A percentile compares a stretch with the other conserved stretches of the same genome.
Conservation (phyloP, 1,140 invertebrate genomes). For the Dendrolimus punctatus region DNA sequence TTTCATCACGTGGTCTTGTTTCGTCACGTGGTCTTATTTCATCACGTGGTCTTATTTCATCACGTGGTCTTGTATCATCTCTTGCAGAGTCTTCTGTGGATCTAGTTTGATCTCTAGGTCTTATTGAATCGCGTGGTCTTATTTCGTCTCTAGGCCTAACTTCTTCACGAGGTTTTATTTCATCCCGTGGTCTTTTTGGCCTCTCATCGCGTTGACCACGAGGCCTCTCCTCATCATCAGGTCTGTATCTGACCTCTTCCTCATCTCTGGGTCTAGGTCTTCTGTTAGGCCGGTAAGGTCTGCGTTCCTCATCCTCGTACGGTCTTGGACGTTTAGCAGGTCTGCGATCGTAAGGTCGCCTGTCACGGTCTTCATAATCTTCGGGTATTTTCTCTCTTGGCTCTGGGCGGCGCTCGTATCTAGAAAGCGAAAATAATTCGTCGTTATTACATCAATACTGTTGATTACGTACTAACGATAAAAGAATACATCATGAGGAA, state of each 20-base stretch:
- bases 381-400: constrained; percentile 57
- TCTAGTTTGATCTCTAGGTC: constrained; percentile 29
- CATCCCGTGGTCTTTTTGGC: constrained; percentile 22
- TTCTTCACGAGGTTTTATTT: constrained; percentile 33
- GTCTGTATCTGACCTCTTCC: constrained; percentile 12
- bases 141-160: constrained; percentile 27
- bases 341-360: constrained; percentile 38
- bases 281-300: constrained; percentile 20
- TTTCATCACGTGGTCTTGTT: not conserved
- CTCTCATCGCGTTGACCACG: constrained; percentile 14
- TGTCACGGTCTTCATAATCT: constrained; percentile 57
- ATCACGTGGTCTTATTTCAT: constrained; percentile 27
- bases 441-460: not conserved
- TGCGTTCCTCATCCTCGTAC: constrained; percentile 36
- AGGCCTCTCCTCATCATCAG: constrained; percentile 30
- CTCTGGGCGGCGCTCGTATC: constrained; percentile 55
- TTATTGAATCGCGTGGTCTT: constrained; percentile 26
- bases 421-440: constrained; percentile 24
- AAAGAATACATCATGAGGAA: too few relatives aligned
- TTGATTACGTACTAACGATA: not conserved
- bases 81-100: constrained; percentile 4
- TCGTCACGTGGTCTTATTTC: constrained; percentile 32
- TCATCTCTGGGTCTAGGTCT: constrained; percentile 39
- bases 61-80: constrained; percentile 25
- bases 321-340: constrained; percentile 35